Conservation (phyloP, 2,113 vertebrate species). For the Alosa alosa region DNA sequence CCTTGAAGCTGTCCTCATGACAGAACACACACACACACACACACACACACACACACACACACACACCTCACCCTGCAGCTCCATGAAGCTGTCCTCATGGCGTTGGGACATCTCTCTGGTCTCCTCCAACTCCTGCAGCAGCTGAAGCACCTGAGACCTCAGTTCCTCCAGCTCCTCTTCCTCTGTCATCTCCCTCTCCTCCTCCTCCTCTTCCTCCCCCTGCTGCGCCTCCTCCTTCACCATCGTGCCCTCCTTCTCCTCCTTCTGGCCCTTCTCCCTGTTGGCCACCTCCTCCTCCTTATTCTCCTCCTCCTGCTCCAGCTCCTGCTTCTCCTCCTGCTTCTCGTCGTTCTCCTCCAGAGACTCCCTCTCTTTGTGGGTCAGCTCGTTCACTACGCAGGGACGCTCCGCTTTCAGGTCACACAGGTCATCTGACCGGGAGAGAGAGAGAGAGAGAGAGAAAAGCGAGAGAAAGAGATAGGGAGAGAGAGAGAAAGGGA, state of each 20-base stretch:
- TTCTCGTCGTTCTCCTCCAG: conserved; percentile 57
- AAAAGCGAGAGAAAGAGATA: neutral
- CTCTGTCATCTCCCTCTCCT: conserved; percentile 74
- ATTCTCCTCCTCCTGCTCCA: conserved; percentile 29
- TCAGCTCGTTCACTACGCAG: conserved; percentile 38
- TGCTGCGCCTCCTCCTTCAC: conserved; percentile 47
- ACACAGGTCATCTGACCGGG: conserved; percentile 45
- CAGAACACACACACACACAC: conserved; percentile 29
- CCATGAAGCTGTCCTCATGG: conserved; percentile 70
- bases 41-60: neutral
- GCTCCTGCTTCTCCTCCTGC: conserved; percentile 60
- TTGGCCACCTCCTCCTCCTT: conserved; percentile 33
- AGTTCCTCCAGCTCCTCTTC: conserved; percentile 80
- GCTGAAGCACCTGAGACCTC: conserved; percentile 68
- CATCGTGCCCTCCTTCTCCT: conserved; percentile 47
- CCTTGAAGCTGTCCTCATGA: conserved; percentile 69
- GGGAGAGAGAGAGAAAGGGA: neutral
- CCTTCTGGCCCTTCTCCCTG: conserved; percentile 41
- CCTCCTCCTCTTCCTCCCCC: conserved; percentile 66
- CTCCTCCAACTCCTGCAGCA: conserved; percentile 73
- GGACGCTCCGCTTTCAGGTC: conserved; percentile 51
- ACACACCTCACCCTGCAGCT: conserved; percentile 75
- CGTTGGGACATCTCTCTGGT: conserved; percentile 66
- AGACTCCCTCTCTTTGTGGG: conserved; percentile 55
- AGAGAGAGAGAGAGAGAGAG: neutral